Conservation (phyloP, 1,140 invertebrate species). For the Propsilocerus akamusi region DNA sequence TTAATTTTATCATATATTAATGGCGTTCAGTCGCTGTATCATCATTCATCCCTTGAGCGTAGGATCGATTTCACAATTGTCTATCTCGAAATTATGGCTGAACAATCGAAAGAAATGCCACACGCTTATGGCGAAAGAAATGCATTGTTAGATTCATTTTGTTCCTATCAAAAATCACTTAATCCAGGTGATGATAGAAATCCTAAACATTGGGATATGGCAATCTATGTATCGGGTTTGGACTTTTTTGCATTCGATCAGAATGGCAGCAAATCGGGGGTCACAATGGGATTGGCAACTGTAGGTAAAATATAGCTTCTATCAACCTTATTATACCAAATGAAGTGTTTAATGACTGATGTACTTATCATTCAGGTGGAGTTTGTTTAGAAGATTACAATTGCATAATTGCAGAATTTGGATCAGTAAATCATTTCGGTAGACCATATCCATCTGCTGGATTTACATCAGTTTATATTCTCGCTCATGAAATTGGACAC, state of each 20-base stretch:
- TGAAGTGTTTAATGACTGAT: too few relatives aligned
- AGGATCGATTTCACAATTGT: constrained; percentile 47
- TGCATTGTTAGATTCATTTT: constrained; percentile 48
- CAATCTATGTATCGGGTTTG: constrained; percentile 50
- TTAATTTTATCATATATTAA: constrained; percentile 58
- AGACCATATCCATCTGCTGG: constrained; percentile 51
- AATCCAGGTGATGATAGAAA: constrained; percentile 42
- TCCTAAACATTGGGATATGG: constrained; percentile 61
- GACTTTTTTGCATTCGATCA: constrained; percentile 50
- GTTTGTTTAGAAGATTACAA: constrained; percentile 49
- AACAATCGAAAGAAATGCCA: constrained; percentile 33
- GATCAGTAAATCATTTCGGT: constrained; percentile 44
- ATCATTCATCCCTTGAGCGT: constrained; percentile 47
- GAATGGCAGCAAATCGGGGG: constrained; percentile 39
- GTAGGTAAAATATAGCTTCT: too few relatives aligned
- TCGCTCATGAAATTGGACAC: constrained; percentile 67
- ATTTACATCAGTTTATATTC: constrained; percentile 59
- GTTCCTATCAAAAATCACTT: constrained; percentile 38
- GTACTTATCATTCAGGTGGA: too few relatives aligned
- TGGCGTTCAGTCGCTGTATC: constrained; percentile 56
- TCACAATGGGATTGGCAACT: constrained; percentile 59
- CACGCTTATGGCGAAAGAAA: constrained; percentile 41
- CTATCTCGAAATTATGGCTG: constrained; percentile 45
- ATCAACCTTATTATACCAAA: too few relatives aligned
- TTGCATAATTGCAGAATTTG: constrained; percentile 61